Conservation (phyloP, 2,113 vertebrate genomes). For the Ageneiosus marmoratus region DNA sequence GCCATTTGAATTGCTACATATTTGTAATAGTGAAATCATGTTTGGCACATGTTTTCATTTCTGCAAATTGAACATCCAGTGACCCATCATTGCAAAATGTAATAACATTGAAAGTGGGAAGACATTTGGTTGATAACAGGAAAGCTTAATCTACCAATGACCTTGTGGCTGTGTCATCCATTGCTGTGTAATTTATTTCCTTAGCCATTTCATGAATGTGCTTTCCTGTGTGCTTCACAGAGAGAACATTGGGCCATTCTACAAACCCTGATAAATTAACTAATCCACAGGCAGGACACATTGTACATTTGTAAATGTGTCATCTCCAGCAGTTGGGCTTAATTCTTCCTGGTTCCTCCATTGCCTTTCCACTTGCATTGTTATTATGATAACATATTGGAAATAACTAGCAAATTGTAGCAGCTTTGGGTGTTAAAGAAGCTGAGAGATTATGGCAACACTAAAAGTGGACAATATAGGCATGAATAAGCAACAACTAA, state of each 20-base stretch:
- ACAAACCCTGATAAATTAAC: constrained; percentile 32
- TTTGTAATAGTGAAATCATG: neutral
- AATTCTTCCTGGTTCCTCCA: neutral
- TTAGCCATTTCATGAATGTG: constrained; percentile 29
- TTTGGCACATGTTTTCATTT: neutral
- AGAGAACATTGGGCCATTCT: neutral
- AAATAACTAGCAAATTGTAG: neutral
- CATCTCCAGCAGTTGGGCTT: constrained; percentile 3
- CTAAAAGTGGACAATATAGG: constrained; percentile 36
- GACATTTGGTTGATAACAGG: neutral
- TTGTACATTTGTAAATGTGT: constrained; percentile 14
- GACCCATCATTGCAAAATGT: neutral
- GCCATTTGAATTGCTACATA: neutral
- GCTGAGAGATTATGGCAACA: constrained; percentile 36
- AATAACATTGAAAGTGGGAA: neutral
- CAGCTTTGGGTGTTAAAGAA: constrained; percentile 10
- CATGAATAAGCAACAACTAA: constrained; percentile 43
- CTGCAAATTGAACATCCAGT: neutral
- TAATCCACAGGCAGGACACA: constrained; percentile 12
- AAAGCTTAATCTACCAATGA: neutral
- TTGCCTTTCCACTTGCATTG: constrained; percentile 43
- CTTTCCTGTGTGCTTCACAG: neutral
- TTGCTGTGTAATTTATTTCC: constrained; percentile 27
- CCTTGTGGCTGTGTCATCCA: neutral
- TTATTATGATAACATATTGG: constrained; percentile 41